Conservation (phyloP, 2,797 vertebrate species). For the Acropternis orthonyx region DNA sequence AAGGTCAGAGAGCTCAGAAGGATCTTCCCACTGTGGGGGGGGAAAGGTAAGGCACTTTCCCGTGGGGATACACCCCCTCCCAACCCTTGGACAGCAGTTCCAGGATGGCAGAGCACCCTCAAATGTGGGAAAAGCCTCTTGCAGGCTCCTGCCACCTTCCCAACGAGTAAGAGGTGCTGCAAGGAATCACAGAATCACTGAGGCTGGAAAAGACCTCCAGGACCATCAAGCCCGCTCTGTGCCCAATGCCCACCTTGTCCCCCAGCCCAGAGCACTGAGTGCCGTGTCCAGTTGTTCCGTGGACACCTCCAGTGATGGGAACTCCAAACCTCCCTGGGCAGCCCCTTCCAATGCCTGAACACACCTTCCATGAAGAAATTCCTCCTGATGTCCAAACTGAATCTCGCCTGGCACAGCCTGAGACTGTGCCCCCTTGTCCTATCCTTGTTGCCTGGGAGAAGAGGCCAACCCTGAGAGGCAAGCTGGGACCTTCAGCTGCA, state of each 20-base stretch:
- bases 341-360: background rate
- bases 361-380: background rate
- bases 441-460: background rate
- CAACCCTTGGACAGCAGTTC: background rate
- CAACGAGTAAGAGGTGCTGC: background rate
- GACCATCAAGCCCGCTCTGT: rapidly evolving
- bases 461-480: background rate
- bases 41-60: background rate
- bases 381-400: background rate
- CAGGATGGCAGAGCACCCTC: background rate
- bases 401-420: background rate
- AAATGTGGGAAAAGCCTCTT: rapidly evolving
- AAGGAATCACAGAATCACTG: background rate
- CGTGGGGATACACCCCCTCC: background rate
- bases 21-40: rapidly evolving
- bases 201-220: background rate
- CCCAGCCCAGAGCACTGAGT: background rate
- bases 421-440: background rate
- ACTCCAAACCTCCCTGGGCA: background rate
- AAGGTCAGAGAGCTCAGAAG: background rate
- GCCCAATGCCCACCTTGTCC: too few relatives aligned
- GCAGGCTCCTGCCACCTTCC: background rate
- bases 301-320: background rate
- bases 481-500: background rate
- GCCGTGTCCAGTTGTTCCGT: rapidly evolving